Evolutionary conservation across 2,113 vertebrate species (phyloP), one percentile per base, ranked within the genome.

Genomic region (Ariopsis seemanni): DNA sequence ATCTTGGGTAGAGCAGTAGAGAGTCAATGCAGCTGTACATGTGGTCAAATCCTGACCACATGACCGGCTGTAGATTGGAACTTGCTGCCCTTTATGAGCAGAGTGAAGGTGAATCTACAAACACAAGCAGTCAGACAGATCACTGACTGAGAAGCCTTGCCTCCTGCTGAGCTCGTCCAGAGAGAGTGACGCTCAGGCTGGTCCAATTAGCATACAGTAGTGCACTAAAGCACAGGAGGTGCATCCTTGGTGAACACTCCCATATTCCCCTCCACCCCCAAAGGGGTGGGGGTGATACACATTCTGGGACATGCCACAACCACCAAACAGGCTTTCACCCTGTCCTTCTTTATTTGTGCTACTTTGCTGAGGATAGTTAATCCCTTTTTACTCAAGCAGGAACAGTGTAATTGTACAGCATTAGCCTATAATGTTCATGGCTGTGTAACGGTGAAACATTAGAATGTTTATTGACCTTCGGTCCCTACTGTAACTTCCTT

Each of bases 171-270:
- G 89, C 83, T 86, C 50, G 79, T 55, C 65, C 11, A 58, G 74
- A 86, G 81, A 86, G 82, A 84, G 82, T n/a, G 62, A 55, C 57
- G 83, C 75, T 42, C 30, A 22, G 80, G n/a, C 67, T 69, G 11
- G 7, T 18, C 77, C 85, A 72, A 89, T 90, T 90, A 89, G 71
- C 89, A 90, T 90, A 90, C 89, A 90, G 87, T 85, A 90, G 83
- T 85, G 84, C 86, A 90, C 69, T 87, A 85, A 87, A 86, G 42
- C 42, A 71, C 30, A 83, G 55, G 52, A 85, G 87, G 62, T n/a
- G n/a, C 22, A 20, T 85, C 71, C 78, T 65, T 78, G 25, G 30
- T 65, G 77, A 58, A 71, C 87, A 81, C 65, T 22, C 87, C 85
- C 63, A 85, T 83, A 53, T 72, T 60, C 57, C 22, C 20, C 60